Percentiles rank a stretch among this genome's conserved stretches.
These are phyloP conservation scores for Pelodytes ibericus DNA, from an alignment of 2,797 vertebrate genomes.

Conservation along the genomic window DNA sequence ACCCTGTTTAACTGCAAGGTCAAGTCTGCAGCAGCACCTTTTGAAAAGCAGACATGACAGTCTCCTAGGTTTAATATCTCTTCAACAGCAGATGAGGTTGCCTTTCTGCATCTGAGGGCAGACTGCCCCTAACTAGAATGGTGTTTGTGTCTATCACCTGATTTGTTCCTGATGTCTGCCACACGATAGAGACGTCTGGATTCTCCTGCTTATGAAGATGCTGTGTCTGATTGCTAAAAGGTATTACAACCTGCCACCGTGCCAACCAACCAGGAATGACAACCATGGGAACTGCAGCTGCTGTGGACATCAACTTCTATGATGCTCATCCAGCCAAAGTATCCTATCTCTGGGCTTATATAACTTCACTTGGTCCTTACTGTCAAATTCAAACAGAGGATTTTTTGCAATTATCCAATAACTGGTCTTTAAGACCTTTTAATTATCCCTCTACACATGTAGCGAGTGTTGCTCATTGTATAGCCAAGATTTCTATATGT, in stretches of 20 bases:
- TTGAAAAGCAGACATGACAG: not conserved
- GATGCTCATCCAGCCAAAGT: no score
- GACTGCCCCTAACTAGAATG: no score
- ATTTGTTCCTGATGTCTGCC: not conserved
- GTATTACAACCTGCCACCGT: no score
- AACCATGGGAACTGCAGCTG: not conserved
- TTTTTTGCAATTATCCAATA: no score
- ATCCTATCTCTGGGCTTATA: no score
- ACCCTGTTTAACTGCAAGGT: no score
- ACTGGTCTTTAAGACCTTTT: not conserved
- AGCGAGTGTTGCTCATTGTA: not conserved
- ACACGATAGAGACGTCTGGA: not conserved
- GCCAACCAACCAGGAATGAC: not conserved
- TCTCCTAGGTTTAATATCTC: no score
- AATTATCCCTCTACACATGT: not conserved
- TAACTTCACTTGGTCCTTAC: no score
- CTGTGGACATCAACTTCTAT: not conserved
- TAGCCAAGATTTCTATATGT: not conserved
- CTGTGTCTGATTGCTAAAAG: not conserved
- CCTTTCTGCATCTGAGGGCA: no score
- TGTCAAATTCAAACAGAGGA: no score
- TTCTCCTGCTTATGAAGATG: not conserved
- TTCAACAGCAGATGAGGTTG: no score
- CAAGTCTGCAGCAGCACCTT: constrained; percentile 1
- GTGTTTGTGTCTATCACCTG: no score